Evolutionary conservation across 2,113 vertebrate species (phyloP).

Genomic region (Polypterus senegalus): DNA sequence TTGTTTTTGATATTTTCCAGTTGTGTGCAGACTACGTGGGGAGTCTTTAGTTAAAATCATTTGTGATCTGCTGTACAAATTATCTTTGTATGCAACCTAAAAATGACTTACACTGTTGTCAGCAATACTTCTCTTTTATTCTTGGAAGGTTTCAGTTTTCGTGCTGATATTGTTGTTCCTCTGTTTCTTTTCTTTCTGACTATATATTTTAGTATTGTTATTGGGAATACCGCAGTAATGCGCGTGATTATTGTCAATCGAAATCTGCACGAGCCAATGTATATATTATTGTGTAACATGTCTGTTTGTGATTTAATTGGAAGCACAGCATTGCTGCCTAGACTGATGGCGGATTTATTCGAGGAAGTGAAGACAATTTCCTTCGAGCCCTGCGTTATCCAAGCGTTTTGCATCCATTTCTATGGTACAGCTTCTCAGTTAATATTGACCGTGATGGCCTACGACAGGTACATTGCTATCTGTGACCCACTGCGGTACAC

Average conservation of each 20-base stretch:
- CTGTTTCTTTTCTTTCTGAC: too few relatives aligned
- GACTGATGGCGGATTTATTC: conserved; percentile 24
- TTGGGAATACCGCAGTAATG: too few relatives aligned
- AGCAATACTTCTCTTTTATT: too few relatives aligned
- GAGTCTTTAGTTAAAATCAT: too few relatives aligned
- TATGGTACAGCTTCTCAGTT: conserved; percentile 26
- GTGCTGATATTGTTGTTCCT: too few relatives aligned
- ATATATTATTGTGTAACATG: conserved; percentile 36
- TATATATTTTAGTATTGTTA: too few relatives aligned
- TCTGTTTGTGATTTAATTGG: conserved; percentile 32
- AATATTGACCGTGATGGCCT: conserved; percentile 40
- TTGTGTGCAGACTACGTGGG: too few relatives aligned
- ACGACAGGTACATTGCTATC: conserved; percentile 45
- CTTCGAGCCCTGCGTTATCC: conserved; percentile 30
- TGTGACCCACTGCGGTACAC: conserved; percentile 35
- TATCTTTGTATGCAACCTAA: too few relatives aligned
- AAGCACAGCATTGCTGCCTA: conserved; percentile 25
- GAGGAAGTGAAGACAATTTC: conserved; percentile 25
- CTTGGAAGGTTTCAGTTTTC: too few relatives aligned
- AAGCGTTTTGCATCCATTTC: conserved; percentile 33
- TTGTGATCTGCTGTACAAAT: too few relatives aligned
- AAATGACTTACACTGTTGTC: too few relatives aligned
- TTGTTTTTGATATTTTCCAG: too few relatives aligned
- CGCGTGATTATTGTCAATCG: not conserved
- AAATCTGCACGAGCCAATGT: conserved; percentile 37